These are phyloP conservation scores for Aix galericulata DNA, from an alignment of 2,113 vertebrate species.

Conservation along the genomic window DNA sequence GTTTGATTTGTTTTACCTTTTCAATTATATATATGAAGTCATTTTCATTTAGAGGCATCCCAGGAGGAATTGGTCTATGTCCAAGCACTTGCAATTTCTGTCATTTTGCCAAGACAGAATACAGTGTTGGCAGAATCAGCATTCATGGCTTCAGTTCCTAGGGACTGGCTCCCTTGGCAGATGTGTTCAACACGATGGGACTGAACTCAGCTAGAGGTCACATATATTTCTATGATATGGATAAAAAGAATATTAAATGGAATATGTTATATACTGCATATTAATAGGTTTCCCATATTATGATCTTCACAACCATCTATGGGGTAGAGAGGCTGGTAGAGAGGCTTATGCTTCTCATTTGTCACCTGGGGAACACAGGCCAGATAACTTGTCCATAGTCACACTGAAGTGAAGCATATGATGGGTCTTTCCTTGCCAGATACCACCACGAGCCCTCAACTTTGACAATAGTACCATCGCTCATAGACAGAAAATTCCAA, in stretches of 20 bases:
- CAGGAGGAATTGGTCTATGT: neutral
- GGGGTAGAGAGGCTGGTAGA: neutral
- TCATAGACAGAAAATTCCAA: neutral
- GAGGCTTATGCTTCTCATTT: neutral
- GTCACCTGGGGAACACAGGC: neutral
- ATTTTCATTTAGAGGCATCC: neutral
- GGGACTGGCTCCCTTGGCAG: neutral
- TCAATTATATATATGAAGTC: neutral
- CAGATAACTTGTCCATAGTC: neutral
- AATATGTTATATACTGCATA: neutral
- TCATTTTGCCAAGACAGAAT: neutral
- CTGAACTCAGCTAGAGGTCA: neutral
- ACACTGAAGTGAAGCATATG: neutral
- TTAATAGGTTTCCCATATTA: neutral
- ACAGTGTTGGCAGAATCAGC: neutral
- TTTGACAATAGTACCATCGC: neutral
- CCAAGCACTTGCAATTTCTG: neutral
- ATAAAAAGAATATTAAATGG: neutral
- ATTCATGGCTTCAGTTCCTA: neutral
- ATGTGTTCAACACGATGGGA: neutral
- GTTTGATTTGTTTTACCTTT: neutral
- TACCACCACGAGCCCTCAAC: neutral
- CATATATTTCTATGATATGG: neutral
- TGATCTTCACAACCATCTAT: neutral
- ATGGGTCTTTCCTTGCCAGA: neutral